Percentiles rank a stretch among this genome's conserved stretches.
These are phyloP conservation scores for Ptychadena robeensis DNA, from an alignment of 2,797 vertebrate genomes.

Conservation along the genomic window DNA sequence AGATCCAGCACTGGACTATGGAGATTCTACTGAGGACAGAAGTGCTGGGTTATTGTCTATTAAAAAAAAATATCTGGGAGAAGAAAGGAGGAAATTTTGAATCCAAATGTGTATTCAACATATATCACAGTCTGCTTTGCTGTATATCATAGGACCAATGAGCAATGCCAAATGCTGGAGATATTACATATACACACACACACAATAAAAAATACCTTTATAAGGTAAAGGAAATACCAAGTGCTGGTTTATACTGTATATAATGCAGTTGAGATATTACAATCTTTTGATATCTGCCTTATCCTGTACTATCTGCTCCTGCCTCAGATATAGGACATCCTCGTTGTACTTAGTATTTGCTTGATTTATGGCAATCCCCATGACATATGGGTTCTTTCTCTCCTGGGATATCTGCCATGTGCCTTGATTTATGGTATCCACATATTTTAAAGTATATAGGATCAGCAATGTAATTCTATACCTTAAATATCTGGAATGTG, in stretches of 20 bases:
- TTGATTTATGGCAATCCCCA: neutral
- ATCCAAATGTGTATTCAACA: too few relatives aligned
- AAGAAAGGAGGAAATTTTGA: too few relatives aligned
- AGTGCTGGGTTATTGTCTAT: too few relatives aligned
- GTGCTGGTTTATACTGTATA: neutral
- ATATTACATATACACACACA: neutral
- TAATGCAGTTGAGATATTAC: neutral
- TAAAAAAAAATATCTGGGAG: too few relatives aligned
- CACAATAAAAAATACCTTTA: neutral
- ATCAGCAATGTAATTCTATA: neutral
- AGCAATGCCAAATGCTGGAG: too few relatives aligned
- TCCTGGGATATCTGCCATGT: neutral
- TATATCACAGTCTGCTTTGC: too few relatives aligned
- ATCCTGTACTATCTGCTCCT: neutral
- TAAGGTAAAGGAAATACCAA: neutral
- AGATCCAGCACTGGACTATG: too few relatives aligned
- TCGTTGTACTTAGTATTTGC: neutral
- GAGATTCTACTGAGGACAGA: too few relatives aligned
- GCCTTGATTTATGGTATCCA: neutral
- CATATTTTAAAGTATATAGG: neutral
- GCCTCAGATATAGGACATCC: neutral
- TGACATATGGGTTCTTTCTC: neutral
- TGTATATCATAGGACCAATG: too few relatives aligned
- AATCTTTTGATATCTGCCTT: neutral
- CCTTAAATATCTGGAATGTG: neutral